Conservation (phyloP, 2,888 invertebrate genomes). For the Lottia gigantea region DNA sequence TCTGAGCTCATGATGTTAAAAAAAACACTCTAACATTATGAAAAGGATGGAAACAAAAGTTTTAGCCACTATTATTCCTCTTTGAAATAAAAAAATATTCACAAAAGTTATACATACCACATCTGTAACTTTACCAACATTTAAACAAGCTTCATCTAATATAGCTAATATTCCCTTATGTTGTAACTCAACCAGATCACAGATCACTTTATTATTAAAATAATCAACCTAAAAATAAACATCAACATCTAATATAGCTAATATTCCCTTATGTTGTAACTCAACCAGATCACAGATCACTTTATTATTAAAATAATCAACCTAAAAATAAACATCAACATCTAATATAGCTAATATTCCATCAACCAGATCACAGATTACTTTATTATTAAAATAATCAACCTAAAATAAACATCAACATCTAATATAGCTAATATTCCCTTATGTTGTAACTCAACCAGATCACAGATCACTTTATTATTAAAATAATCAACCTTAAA, state of each 20-base stretch:
- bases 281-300: constrained; percentile 96
- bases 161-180: constrained; percentile 91
- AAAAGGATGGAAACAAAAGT: too few species aligned
- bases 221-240: constrained; percentile 77
- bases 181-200: constrained; percentile 92
- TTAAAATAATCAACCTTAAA: constrained; percentile 89
- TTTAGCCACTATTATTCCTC: too few species aligned
- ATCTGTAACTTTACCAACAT: constrained; percentile 90
- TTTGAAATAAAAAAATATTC: not conserved
- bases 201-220: constrained; percentile 97
- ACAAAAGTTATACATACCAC: constrained; percentile 54
- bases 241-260: too few species aligned
- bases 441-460: constrained; percentile 92
- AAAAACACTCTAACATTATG: too few species aligned
- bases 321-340: constrained; percentile 61
- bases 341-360: not conserved
- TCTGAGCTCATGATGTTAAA: too few species aligned
- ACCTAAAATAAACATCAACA: constrained; percentile 77
- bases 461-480: constrained; percentile 94
- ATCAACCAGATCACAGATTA: constrained; percentile 95
- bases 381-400: constrained; percentile 96
- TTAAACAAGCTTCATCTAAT: constrained; percentile 96
- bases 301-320: constrained; percentile 97
- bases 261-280: too few species aligned
- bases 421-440: constrained; percentile 98